phyloP scores from a whole-genome alignment of 2,113 vertebrate species.

The Lophius piscatorius region DNA sequence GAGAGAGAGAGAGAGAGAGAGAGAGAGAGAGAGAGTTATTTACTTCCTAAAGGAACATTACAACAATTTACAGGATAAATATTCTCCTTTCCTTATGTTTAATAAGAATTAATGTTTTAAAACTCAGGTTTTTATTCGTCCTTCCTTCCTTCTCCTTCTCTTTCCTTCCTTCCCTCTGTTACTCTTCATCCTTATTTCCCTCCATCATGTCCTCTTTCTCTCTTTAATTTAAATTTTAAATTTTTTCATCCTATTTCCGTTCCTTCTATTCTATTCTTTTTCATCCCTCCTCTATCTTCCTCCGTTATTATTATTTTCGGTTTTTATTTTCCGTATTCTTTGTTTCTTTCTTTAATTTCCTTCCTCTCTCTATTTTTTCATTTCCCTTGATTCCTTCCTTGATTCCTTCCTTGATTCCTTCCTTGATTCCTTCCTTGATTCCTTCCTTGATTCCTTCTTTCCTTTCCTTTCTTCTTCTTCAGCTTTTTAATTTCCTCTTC shows the following conservation, averaged over 20 bases:
- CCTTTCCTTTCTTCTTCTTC: not conserved
- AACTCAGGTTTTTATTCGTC: not conserved
- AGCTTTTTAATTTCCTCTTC: too few species aligned
- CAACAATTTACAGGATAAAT: too few species aligned
- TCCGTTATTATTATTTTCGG: too few species aligned
- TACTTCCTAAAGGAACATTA: too few species aligned
- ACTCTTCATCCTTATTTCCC: not conserved
- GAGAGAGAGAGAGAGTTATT: conserved; percentile 6
- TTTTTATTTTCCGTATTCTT: too few species aligned
- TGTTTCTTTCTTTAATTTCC: too few species aligned
- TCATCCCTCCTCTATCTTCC: not conserved
- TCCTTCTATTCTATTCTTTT: not conserved
- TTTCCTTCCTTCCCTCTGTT: not conserved
- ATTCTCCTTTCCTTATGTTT: not conserved
- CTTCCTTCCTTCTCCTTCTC: not conserved
- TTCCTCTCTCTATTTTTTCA: too few species aligned
- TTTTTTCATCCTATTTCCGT: not conserved
- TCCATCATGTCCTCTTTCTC: not conserved
- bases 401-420: too few species aligned
- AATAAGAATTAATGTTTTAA: too few species aligned
- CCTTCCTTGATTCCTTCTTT: not conserved
- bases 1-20: too few species aligned
- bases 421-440: too few species aligned
- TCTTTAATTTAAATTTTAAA: not conserved
- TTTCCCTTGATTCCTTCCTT: too few species aligned